A percentile compares a stretch with the other conserved stretches of the same genome.
These are phyloP conservation scores for Channallabes apus DNA, from an alignment of 2,797 vertebrate genomes.

Conservation along the genomic window DNA sequence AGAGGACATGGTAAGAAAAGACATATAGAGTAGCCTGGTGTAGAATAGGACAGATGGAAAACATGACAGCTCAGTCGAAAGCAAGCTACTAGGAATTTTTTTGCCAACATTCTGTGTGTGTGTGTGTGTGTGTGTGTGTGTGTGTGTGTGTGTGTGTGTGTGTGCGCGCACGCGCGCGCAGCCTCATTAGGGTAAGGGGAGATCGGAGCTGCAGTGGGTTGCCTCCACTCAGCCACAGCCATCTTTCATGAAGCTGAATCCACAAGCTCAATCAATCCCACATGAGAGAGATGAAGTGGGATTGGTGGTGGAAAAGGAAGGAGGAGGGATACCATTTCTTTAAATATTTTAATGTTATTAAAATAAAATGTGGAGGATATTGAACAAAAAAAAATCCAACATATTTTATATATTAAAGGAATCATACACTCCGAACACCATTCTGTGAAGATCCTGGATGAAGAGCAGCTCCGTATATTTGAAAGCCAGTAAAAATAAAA, in stretches of 20 bases:
- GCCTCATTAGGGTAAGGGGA: slow-evolving; percentile 78
- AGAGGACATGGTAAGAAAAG: not conserved
- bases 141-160: slow-evolving; percentile 41
- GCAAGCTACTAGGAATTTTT: not conserved
- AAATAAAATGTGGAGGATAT: slow-evolving; percentile 16
- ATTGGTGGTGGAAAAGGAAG: slow-evolving; percentile 48
- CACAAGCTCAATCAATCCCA: slow-evolving; percentile 81
- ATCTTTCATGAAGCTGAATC: slow-evolving; percentile 81
- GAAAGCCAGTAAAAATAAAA: slow-evolving; percentile 24
- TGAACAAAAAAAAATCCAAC: not conserved
- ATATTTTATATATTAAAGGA: slow-evolving; percentile 20
- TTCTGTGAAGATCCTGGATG: slow-evolving; percentile 2
- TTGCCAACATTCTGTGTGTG: not conserved
- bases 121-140: slow-evolving; percentile 7
- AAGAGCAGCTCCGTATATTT: not conserved
- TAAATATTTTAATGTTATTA: slow-evolving; percentile 26
- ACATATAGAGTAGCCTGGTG: not conserved
- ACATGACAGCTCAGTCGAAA: slow-evolving; percentile 18
- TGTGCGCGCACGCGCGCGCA: slow-evolving; percentile 22
- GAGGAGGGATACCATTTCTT: slow-evolving; percentile 31
- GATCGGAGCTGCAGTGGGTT: slow-evolving; percentile 78
- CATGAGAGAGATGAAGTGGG: slow-evolving; percentile 66
- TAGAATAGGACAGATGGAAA: slow-evolving; percentile 7
- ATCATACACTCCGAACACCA: slow-evolving; percentile 26
- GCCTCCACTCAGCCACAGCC: slow-evolving; percentile 76